These are phyloP conservation scores for Silurus lanzhouensis DNA, from an alignment of 2,797 vertebrate species.

Conservation along the genomic window DNA sequence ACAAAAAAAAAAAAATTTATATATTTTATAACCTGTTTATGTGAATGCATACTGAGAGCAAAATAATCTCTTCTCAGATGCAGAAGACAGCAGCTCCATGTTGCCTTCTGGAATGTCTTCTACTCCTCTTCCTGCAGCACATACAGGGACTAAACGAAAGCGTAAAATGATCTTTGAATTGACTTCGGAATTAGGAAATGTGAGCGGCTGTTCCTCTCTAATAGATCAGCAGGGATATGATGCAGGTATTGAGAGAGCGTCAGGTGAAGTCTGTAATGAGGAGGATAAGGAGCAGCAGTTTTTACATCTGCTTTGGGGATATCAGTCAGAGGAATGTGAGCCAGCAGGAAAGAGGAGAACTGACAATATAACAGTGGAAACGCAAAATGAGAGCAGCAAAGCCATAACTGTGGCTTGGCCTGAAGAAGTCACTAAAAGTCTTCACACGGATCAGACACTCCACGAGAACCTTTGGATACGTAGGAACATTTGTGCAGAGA, in stretches of 20 bases:
- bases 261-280: constrained; percentile 37
- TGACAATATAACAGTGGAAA: constrained; percentile 3
- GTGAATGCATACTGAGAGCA: background rate
- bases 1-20: background rate
- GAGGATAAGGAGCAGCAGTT: constrained; percentile 54
- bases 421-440: constrained; percentile 22
- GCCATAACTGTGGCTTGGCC: constrained; percentile 34
- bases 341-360: constrained; percentile 62
- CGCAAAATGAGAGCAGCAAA: constrained; percentile 52
- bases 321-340: constrained; percentile 51
- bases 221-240: background rate
- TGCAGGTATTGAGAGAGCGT: constrained; percentile 19
- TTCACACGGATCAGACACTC: constrained; percentile 41
- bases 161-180: constrained; percentile 35
- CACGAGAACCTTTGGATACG: constrained; percentile 43
- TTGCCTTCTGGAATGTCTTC: constrained; percentile 27
- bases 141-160: constrained; percentile 59
- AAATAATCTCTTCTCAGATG: constrained; percentile 13
- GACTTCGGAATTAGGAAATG: background rate
- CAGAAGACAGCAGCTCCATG: background rate
- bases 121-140: background rate
- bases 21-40: background rate
- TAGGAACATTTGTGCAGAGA: constrained; percentile 18
- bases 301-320: constrained; percentile 45
- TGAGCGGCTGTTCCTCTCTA: background rate